Evolutionary conservation across 2,113 vertebrate genomes (phyloP), one percentile per base, ranked within the genome.

Genomic region (Girardinichthys multiradiatus): DNA sequence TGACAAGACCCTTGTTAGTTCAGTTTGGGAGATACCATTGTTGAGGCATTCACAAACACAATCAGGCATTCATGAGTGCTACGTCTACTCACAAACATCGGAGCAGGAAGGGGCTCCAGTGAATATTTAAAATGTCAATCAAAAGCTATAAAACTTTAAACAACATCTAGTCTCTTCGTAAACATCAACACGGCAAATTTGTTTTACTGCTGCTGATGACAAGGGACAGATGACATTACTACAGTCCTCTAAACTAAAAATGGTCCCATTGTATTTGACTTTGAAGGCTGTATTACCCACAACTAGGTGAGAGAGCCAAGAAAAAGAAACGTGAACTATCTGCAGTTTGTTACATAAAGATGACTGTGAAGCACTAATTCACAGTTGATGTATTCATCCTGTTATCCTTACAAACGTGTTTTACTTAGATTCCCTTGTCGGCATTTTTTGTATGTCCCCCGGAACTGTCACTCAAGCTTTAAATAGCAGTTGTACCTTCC

Each of bases 91-190:
- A 1, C 67, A 64, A 72, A 72, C 64, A 60, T 39, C 26, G 57
- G 29, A 4, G 4, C 29, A 48, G 30, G 64, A 66, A 4, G 30
- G 11, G 54, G 39, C 75, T 61, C 72, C 69, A 59, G 84, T 81
- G 68, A 86, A 76, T 85, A 69, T 70, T 64, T 57, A 28, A 42
- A 39, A 57, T 70, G 79, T 72, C 88, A 77, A 89, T 87, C 76
- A 86, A 57, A 62, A 80, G 78, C 37, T 74, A 78, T 86, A 72
- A 84, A 87, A 90, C 69, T 90, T 91, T 89, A 91, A 89, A 69
- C 64, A 86, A 78, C 88, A 89, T 83, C 76, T 81, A 85, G 57
- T 71, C 70, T 73, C 37, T 83, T 67, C 27, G 42, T 69, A 86
- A 86, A 83, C 75, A 85, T 30, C 66, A 13, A 60, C 73, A 14